These are phyloP conservation scores for Dryas iulia DNA, from an alignment of 1,140 invertebrate species.

Conservation along the genomic window DNA sequence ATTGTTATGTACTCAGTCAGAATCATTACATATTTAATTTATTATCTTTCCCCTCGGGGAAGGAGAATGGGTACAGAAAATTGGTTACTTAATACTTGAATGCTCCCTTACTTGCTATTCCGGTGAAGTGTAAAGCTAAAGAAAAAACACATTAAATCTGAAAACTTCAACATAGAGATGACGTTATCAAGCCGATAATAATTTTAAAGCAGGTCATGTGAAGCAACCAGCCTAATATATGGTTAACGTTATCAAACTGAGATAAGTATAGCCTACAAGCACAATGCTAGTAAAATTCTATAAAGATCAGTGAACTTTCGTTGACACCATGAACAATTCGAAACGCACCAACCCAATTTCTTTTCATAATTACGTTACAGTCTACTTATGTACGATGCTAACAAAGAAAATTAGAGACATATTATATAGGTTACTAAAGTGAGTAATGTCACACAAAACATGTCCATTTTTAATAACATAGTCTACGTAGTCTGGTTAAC, in stretches of 20 bases:
- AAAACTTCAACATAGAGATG: background rate
- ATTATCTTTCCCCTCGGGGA: too few species aligned
- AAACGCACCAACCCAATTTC: slow-evolving; percentile 64
- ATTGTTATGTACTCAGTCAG: too few species aligned
- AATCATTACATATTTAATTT: too few species aligned
- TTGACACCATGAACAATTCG: slow-evolving; percentile 41
- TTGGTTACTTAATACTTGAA: too few species aligned
- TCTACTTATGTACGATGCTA: slow-evolving; percentile 47
- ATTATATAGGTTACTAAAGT: background rate
- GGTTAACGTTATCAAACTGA: background rate
- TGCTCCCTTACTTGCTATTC: too few species aligned
- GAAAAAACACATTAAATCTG: background rate
- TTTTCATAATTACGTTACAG: slow-evolving; percentile 64
- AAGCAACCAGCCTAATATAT: background rate
- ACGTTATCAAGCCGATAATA: slow-evolving; percentile 20
- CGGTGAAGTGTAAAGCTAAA: too few species aligned
- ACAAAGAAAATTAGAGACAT: slow-evolving; percentile 20
- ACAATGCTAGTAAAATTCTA: slow-evolving; percentile 11
- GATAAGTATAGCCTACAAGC: slow-evolving; percentile 9
- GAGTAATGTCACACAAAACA: background rate
- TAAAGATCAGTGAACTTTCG: slow-evolving; percentile 43
- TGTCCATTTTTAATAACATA: background rate
- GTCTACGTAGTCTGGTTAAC: background rate
- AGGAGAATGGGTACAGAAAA: too few species aligned
- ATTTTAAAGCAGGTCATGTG: slow-evolving; percentile 6